Evolutionary conservation across 1,140 invertebrate species (phyloP), one percentile per base, ranked within the genome.

Genomic region (Lucilia cuprina): DNA sequence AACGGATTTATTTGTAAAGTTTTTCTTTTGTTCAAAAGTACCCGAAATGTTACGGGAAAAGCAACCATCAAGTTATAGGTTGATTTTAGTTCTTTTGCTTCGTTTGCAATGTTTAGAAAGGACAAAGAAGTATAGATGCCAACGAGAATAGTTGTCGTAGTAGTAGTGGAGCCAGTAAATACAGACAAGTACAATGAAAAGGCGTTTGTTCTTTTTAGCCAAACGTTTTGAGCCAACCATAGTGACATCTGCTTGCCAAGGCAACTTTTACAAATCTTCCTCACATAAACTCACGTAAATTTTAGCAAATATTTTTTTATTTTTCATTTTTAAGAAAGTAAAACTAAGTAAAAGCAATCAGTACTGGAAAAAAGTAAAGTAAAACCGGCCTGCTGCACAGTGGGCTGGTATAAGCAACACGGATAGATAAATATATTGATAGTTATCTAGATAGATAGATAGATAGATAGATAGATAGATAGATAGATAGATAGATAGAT

Each of bases 1-100:
- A 80, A 80, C 77, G 77, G 77, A 80, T 80, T 80, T 80, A 80
- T 80, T 41, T 80, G 77, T 50, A 2, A 80, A 80, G n/a, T 80
- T 80, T 34, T 41, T 49, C 47, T 80, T 80, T 80, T 80, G 41
- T 49, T 49, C 25, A 34, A 70, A 70, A 70, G 8, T 55, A 55
- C 0, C 65, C 7, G 25, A 70, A 70, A 21, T 70, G 4, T 70
- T 70, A 17, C n/a, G 25, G 25, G 25, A 30, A 30, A 30, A 30
- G 3, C 25, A 60, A n/a, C 14, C 41, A 41, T 41, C 12, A 55
- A 77, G 74, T 77, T 77, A 77, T 77, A 41, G 41, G 74, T 41
- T 77, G 74, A 7, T 41, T 34, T 77, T 55, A 17, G 9, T 49
- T 49, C 17, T 55, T 55, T 55, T 55, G 12, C 17, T 5, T 55